These are phyloP conservation scores for Scaptomyza cyrtandrae DNA, from an alignment of 2,888 invertebrate species.

Conservation along the genomic window DNA sequence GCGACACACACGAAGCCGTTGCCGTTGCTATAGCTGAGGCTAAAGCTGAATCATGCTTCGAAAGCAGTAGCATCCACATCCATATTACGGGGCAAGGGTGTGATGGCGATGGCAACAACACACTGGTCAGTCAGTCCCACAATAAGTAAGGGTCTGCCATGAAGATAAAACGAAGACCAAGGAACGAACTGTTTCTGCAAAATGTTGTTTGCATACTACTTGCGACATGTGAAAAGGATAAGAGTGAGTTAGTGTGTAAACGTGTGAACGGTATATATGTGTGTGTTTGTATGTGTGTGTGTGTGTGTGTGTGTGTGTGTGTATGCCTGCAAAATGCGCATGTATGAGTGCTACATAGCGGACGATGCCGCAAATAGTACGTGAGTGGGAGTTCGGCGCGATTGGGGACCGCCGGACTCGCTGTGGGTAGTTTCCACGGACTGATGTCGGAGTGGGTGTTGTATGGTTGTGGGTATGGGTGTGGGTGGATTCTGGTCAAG, in stretches of 20 bases:
- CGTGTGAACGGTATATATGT: conserved; percentile 25
- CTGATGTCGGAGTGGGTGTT: conserved; percentile 35
- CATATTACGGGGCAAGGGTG: conserved; percentile 42
- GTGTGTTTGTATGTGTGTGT: conserved; percentile 34
- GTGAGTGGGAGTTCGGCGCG: conserved; percentile 74
- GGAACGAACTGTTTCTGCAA: conserved; percentile 81
- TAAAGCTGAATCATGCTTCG: conserved; percentile 77
- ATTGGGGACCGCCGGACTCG: conserved; percentile 69
- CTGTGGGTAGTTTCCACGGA: conserved; percentile 75
- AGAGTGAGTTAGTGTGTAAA: conserved; percentile 61
- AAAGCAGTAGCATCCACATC: conserved; percentile 64
- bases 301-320: conserved; percentile 35
- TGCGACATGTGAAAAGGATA: conserved; percentile 83
- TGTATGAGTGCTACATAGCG: conserved; percentile 59
- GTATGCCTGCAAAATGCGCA: conserved; percentile 25
- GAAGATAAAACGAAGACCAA: conserved; percentile 81
- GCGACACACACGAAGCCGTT: conserved; percentile 60
- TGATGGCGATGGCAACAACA: conserved; percentile 60
- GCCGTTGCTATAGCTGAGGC: conserved; percentile 34
- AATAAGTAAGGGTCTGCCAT: conserved; percentile 81
- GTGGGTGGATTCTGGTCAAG: conserved; percentile 66
- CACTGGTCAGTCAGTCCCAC: conserved; percentile 58
- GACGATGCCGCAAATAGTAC: conserved; percentile 69
- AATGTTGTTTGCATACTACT: conserved; percentile 84
- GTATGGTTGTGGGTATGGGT: conserved; percentile 15